Percentiles rank a stretch among this genome's conserved stretches.
These are phyloP conservation scores for Ibidorhyncha struthersii DNA, from an alignment of 2,113 vertebrate genomes.

Conservation along the genomic window DNA sequence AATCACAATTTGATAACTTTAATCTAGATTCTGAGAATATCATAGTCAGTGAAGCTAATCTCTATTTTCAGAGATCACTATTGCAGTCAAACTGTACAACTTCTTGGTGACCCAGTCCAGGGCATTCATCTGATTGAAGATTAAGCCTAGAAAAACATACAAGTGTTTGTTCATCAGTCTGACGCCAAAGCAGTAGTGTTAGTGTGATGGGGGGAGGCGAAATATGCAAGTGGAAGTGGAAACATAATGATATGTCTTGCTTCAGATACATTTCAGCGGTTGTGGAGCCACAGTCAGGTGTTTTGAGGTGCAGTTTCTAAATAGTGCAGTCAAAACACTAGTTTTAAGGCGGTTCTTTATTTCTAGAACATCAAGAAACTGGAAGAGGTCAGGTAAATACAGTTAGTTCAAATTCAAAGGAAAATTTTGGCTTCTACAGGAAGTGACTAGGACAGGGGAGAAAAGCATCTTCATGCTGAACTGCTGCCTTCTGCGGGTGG, in stretches of 20 bases:
- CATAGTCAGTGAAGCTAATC: not conserved
- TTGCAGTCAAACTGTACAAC: not conserved
- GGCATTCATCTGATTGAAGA: not conserved
- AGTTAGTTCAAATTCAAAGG: not conserved
- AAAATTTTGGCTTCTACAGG: not conserved
- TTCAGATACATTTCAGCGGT: not conserved
- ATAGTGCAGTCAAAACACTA: not conserved
- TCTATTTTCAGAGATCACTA: not conserved
- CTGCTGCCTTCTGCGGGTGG: not conserved
- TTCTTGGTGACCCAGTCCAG: not conserved
- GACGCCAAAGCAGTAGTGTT: not conserved
- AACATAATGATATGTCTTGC: not conserved
- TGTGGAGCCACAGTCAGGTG: not conserved
- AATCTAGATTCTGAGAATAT: not conserved
- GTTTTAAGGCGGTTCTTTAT: not conserved
- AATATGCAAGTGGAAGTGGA: not conserved
- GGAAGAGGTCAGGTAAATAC: not conserved
- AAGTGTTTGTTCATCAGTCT: not conserved
- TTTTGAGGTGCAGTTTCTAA: not conserved
- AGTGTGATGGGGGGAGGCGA: not conserved
- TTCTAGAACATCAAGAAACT: not conserved
- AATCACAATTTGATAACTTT: not conserved
- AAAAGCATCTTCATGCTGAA: not conserved
- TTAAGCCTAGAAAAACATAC: not conserved
- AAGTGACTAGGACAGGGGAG: not conserved